A percentile compares a stretch with the other conserved stretches of the same genome.
Evolutionary conservation across 1,140 invertebrate species (phyloP).

Genomic region (Maniola jurtina): DNA sequence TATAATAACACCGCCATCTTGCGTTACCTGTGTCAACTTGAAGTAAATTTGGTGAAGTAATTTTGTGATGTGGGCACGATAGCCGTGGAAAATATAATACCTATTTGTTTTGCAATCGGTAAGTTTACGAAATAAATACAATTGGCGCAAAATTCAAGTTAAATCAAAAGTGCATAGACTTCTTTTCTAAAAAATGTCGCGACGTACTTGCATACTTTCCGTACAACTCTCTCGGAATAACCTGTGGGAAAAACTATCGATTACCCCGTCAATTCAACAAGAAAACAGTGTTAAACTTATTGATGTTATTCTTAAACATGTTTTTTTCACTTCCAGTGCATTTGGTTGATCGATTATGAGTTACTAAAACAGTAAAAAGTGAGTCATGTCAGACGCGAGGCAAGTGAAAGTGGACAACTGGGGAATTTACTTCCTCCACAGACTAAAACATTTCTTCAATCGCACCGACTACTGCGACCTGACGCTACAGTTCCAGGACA

Average conservation of each 20-base stretch:
- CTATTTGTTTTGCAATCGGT: conserved; percentile 56
- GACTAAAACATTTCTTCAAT: conserved; percentile 89
- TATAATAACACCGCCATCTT: conserved; percentile 69
- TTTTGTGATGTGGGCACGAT: conserved; percentile 54
- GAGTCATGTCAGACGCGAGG: conserved; percentile 80
- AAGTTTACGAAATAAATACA: conserved; percentile 60
- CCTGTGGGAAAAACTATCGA: conserved; percentile 42
- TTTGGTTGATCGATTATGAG: conserved; percentile 25
- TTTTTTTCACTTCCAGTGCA: conserved; percentile 33
- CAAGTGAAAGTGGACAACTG: conserved; percentile 93
- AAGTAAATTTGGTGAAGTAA: conserved; percentile 57
- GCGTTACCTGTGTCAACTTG: conserved; percentile 61
- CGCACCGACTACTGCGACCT: conserved; percentile 91
- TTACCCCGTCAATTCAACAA: conserved; percentile 20
- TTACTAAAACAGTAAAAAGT: conserved; percentile 33
- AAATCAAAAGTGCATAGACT: conserved; percentile 3
- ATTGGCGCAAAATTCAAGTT: conserved; percentile 70
- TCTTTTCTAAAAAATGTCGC: neutral
- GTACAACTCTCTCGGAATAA: conserved; percentile 10
- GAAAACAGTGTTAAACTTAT: neutral
- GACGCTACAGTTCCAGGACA: conserved; percentile 89
- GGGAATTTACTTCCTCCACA: conserved; percentile 91
- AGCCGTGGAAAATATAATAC: conserved; percentile 55
- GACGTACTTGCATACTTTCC: conserved; percentile 9
- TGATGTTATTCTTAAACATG: conserved; percentile 4